Evolutionary conservation across 2,797 vertebrate genomes (phyloP).

Genomic region (Manis javanica): DNA sequence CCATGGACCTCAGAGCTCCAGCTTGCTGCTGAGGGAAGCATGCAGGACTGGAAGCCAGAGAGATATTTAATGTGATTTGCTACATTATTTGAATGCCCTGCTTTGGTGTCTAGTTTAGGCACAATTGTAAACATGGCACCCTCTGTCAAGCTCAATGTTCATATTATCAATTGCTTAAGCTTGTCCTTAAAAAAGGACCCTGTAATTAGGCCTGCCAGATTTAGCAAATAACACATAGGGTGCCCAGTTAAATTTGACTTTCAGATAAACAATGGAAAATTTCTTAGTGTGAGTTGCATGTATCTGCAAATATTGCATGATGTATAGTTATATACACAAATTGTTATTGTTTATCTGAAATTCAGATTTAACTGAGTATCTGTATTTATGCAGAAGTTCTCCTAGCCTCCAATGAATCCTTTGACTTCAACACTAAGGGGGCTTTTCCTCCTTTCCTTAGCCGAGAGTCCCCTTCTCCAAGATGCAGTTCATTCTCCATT

Average conservation of each 20-base stretch:
- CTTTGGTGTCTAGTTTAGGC: neutral
- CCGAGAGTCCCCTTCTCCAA: neutral
- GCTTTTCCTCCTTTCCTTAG: neutral
- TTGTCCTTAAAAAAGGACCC: neutral
- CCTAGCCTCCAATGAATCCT: neutral
- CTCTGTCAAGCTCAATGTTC: neutral
- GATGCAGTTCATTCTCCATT: neutral
- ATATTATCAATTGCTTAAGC: neutral
- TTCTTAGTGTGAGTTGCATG: neutral
- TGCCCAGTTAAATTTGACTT: neutral
- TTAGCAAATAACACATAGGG: neutral
- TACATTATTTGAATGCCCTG: neutral
- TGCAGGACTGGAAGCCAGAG: neutral
- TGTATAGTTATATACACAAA: neutral
- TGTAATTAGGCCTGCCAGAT: neutral
- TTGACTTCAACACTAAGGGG: neutral
- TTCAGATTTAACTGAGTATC: neutral
- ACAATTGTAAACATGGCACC: fast-evolving
- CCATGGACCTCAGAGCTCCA: fast-evolving
- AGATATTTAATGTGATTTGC: neutral
- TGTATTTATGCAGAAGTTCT: neutral
- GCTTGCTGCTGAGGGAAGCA: neutral
- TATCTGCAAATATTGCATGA: neutral
- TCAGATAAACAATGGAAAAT: neutral
- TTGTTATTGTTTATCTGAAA: neutral